Base-by-base conservation (phyloP, 92 coral and sea anemone species). In the Umimayanthus kanabou region DNA sequence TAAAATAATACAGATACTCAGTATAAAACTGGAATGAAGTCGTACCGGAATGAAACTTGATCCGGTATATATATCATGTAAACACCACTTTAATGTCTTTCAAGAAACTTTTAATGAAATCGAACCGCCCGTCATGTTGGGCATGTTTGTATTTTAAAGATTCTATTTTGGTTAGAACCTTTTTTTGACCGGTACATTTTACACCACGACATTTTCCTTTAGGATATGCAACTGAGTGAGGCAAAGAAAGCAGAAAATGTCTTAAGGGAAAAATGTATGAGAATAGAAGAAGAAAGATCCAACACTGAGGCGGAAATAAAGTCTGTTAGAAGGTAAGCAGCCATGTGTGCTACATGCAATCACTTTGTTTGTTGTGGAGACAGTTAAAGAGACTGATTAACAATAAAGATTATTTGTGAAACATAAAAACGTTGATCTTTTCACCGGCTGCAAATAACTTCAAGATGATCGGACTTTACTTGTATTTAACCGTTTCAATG, bases 241-340 rank as follows among this genome's bases (percentile, higher is more conserved):
- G 85, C 92, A 14, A 90, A 90, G 80, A 80, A 80, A 76, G 85
- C 71, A 30, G 92, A 86, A 76, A 89, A 87, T 47, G 79, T 76
- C 57, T 81, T 72, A 69, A 90, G 85, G 73, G 92, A 90, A 43
- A 90, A 81, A 47, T 85, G 85, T 50, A 20, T 67, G 55, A 81
- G 87, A 43, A 67, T 85, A 23, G 93, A 89, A 57, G 96, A 95
- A 90, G 98, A 95, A 61, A 93, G 88, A 64, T 94, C 92, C 4
- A 88, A 81, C 88, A 87, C 92, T 7, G 96, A 94, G 8, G 85
- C 90, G 7, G 98, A 94, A 39, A 89, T 88, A 70, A 85, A 84
- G 53, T 87, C 95, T 5, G 86, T 92, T 37, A 89, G 92, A 74
- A 91, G 90, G 96, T 91, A 40, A 84, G 87, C 50, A 47, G 11